Base-by-base conservation (phyloP, 2,888 invertebrate species). In the Diaphora mendica region DNA sequence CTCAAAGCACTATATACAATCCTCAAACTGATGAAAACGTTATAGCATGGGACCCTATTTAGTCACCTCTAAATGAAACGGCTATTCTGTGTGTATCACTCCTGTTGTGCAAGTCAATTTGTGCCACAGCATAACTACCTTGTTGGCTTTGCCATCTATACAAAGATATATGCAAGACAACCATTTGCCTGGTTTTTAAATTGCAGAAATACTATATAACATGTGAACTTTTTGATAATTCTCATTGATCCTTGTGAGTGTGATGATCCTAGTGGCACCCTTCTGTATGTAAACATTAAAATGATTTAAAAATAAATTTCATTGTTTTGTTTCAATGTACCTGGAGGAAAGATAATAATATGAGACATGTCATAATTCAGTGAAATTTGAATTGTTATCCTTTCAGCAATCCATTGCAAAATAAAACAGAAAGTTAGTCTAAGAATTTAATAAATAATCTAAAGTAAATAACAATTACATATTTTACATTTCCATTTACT, bases 401-500 rank as follows among this genome's bases (percentile, higher is more conserved):
- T 48, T 26, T 59, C 15, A 59, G 13, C 26, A 15, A 26, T 0
- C 3, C 23, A 33, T 68, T 30, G 7, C 44, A 42, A 70, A 81
- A 73, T 75, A 70, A 81, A 81, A 81, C 59, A 71, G 30, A 33
- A 75, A 62, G 51, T 26, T 66, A 68, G 65, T 69, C 70, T 74
- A 82, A 73, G 51, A 79, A 68, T 82, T 78, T 79, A 71, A 59
- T 59, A 33, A 69, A 69, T 69, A 26, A 42, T 70, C 70, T 69
- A 70, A 59, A 62, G 26, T 42, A 62, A 70, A 33, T 62, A 39
- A 71, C 72, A 33, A 39, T 23, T 30, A 33, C 33, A 33, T 33
- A 39, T 68, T 59, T n/a, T 17, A 42, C 9, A 35, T 30, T 66
- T 78, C 82, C 39, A 26, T 71, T 82, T 87, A 93, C 79, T 94